A percentile compares a stretch with the other conserved stretches of the same genome.
Evolutionary conservation across 2,797 vertebrate genomes (phyloP).

Genomic region (Carduelis carduelis): DNA sequence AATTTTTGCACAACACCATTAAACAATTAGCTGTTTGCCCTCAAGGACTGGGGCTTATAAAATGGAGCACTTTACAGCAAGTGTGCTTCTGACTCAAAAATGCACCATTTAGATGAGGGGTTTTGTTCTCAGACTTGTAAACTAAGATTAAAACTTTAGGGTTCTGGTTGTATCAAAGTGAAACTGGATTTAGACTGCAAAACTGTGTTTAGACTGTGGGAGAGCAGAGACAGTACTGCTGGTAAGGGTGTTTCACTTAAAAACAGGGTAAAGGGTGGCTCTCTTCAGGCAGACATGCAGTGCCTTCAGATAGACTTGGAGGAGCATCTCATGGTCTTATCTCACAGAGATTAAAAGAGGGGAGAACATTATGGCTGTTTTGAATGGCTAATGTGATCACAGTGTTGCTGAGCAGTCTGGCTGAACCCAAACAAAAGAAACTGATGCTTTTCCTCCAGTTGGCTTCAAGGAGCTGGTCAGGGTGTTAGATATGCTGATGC

Average conservation of each 20-base stretch:
- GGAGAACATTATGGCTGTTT: not conserved
- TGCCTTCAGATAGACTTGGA: not conserved
- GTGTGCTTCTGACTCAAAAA: not conserved
- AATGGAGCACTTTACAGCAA: not conserved
- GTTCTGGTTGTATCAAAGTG: not conserved
- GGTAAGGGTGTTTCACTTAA: not conserved
- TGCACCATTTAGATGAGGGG: not conserved
- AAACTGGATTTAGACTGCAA: not conserved
- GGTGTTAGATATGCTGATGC: not conserved
- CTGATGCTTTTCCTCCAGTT: not conserved
- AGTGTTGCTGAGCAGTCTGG: not conserved
- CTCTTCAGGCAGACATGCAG: not conserved
- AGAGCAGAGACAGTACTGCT: not conserved
- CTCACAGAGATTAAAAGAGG: not conserved
- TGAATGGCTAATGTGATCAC: not conserved
- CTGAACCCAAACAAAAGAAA: conserved; percentile 17
- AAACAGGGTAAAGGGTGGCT: not conserved
- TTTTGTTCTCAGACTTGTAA: not conserved
- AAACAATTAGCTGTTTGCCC: conserved; percentile 39
- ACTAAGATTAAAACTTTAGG: not conserved
- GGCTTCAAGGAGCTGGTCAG: not conserved
- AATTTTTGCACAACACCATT: not conserved
- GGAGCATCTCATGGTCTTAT: not conserved
- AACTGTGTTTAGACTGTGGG: conserved; percentile 6
- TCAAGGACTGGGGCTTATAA: not conserved